A percentile compares a stretch with the other conserved stretches of the same genome.
These are phyloP conservation scores for Aleiodes sp. DNA, from an alignment of 1,140 invertebrate genomes.

Conservation along the genomic window DNA sequence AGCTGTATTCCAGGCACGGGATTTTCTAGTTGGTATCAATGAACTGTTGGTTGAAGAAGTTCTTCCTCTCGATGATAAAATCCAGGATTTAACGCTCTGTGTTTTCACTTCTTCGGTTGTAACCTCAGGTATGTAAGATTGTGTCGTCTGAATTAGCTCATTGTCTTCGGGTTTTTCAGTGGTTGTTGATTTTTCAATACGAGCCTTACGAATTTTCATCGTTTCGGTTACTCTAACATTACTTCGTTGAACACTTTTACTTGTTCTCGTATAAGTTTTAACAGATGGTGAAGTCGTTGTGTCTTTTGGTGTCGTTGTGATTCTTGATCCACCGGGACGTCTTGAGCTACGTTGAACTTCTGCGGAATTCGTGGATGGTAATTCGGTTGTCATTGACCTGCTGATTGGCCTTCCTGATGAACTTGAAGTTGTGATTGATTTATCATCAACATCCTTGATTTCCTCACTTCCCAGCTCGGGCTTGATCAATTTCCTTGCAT, in stretches of 20 bases:
- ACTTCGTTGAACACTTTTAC: slow-evolving; percentile 22
- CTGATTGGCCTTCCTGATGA: slow-evolving; percentile 39
- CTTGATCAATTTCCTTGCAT: slow-evolving; percentile 56
- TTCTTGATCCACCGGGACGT: background rate
- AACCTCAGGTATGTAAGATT: background rate
- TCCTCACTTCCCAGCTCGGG: slow-evolving; percentile 55
- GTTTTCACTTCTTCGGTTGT: background rate
- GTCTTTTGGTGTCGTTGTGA: slow-evolving; percentile 6
- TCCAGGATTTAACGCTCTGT: background rate
- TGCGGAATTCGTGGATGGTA: slow-evolving; percentile 23
- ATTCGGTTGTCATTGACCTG: slow-evolving; percentile 16
- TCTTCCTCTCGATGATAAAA: background rate
- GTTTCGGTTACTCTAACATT: slow-evolving; percentile 12
- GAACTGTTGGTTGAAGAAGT: background rate
- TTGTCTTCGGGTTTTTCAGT: slow-evolving; percentile 13
- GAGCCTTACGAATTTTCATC: background rate
- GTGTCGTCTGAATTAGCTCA: slow-evolving; percentile 21
- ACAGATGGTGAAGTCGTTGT: background rate
- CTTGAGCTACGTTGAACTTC: background rate
- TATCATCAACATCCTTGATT: slow-evolving; percentile 33
- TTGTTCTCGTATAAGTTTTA: slow-evolving; percentile 21
- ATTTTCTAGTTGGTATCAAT: slow-evolving; percentile 12
- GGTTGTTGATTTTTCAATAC: background rate
- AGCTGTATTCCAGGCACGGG: slow-evolving; percentile 20
- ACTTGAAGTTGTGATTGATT: background rate